These are phyloP conservation scores for Propithecus coquereli DNA, from an alignment of 2,113 vertebrate genomes.

Conservation along the genomic window DNA sequence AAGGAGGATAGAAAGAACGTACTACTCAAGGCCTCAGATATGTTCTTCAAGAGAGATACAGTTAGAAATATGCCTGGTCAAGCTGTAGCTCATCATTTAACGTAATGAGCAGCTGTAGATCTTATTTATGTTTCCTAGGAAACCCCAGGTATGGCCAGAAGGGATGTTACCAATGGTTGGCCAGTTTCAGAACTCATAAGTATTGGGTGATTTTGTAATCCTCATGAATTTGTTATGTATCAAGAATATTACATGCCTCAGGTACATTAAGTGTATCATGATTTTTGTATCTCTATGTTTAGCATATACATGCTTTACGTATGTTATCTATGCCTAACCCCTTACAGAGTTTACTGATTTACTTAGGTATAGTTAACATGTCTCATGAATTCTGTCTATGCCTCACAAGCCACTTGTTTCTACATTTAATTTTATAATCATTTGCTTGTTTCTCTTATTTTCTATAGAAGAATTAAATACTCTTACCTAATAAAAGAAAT, in stretches of 20 bases:
- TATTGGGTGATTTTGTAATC: not conserved
- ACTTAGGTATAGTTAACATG: not conserved
- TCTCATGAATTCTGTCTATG: not conserved
- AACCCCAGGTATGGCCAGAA: not conserved
- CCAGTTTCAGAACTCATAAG: not conserved
- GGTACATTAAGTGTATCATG: not conserved
- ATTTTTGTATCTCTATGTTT: not conserved
- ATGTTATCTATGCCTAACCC: not conserved
- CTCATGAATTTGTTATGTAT: not conserved
- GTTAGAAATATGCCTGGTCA: not conserved
- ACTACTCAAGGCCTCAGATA: fast-evolving
- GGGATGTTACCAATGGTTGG: not conserved
- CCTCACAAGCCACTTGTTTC: not conserved
- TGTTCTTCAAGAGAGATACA: not conserved
- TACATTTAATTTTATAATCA: not conserved
- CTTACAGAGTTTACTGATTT: not conserved
- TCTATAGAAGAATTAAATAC: not conserved
- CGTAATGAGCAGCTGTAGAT: not conserved
- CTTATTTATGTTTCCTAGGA: not conserved
- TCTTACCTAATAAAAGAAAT: not conserved
- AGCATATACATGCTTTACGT: not conserved
- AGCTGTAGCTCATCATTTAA: not conserved
- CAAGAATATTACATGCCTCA: not conserved
- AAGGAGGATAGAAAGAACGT: not conserved
- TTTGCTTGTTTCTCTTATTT: not conserved